Conservation (phyloP, 1,140 invertebrate genomes). For the Drosophila pectinifera region DNA sequence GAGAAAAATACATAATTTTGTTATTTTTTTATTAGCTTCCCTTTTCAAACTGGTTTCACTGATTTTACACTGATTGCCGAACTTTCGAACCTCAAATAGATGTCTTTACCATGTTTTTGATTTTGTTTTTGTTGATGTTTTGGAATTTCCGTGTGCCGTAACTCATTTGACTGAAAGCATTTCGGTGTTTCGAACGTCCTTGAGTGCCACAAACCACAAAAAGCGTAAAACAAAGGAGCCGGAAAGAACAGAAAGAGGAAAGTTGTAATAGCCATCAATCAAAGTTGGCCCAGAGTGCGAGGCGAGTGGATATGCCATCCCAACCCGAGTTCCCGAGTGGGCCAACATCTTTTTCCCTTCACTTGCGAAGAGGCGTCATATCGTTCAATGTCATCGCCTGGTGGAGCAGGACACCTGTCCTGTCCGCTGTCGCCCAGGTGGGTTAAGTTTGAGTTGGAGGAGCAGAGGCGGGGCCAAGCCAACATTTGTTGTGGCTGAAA, state of each 20-base stretch:
- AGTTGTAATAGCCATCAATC: slow-evolving; percentile 57
- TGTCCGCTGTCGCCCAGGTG: slow-evolving; percentile 5
- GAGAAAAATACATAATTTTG: not conserved
- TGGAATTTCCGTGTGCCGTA: slow-evolving; percentile 25
- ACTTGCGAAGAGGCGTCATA: slow-evolving; percentile 36
- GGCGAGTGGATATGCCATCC: not conserved
- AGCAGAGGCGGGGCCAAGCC: slow-evolving; percentile 11
- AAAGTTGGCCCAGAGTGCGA: slow-evolving; percentile 17
- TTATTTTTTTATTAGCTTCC: slow-evolving; percentile 3
- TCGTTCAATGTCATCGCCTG: slow-evolving; percentile 62
- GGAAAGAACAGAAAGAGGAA: slow-evolving; percentile 46
- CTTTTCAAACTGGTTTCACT: not conserved
- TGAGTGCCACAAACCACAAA: slow-evolving; percentile 31
- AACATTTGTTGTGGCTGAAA: slow-evolving; percentile 61
- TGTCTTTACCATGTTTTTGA: slow-evolving; percentile 3
- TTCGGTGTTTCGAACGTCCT: slow-evolving; percentile 66
- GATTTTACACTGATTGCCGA: slow-evolving; percentile 51
- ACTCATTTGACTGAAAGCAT: slow-evolving; percentile 80
- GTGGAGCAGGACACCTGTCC: slow-evolving; percentile 58
- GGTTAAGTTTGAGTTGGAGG: slow-evolving; percentile 23
- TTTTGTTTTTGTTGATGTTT: slow-evolving; percentile 6
- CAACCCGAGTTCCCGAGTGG: slow-evolving; percentile 6
- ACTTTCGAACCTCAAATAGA: slow-evolving; percentile 32
- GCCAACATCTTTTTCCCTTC: slow-evolving; percentile 26
- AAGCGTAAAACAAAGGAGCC: slow-evolving; percentile 24